phyloP scores from a whole-genome alignment of 92 coral and sea anemone genomes.

The Heliopora coerulea region DNA sequence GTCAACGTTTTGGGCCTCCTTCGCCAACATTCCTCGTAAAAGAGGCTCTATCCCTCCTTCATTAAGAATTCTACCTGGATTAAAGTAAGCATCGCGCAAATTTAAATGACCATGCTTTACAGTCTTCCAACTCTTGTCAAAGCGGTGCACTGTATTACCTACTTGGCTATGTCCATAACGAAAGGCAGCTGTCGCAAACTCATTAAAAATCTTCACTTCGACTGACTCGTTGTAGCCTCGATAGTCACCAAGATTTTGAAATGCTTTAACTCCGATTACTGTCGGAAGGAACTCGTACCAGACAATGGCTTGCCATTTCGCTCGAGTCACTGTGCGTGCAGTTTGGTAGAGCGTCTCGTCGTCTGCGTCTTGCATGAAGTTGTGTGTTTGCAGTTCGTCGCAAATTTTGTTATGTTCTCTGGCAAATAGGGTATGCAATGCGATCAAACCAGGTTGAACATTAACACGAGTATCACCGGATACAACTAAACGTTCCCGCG shows the following conservation, averaged over 20 bases:
- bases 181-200: slow-evolving; percentile 98
- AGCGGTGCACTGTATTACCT: slow-evolving; percentile 84
- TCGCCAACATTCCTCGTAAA: slow-evolving; percentile 89
- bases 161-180: slow-evolving; percentile 98
- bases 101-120: slow-evolving; percentile 74
- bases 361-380: slow-evolving; percentile 64
- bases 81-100: slow-evolving; percentile 93
- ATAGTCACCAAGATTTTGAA: slow-evolving; percentile 46
- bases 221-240: slow-evolving; percentile 76
- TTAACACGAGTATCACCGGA: slow-evolving; percentile 99
- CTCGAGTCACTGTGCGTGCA: slow-evolving; percentile 88
- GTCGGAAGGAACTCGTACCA: slow-evolving; percentile 98
- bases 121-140: slow-evolving; percentile 88
- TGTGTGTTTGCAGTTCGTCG: slow-evolving; percentile 72
- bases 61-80: slow-evolving; percentile 90
- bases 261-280: slow-evolving; percentile 78
- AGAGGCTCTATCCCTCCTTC: slow-evolving; percentile 97
- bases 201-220: slow-evolving; percentile 92
- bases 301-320: slow-evolving; percentile 89
- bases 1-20: slow-evolving; percentile 86
- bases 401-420: slow-evolving; percentile 95
- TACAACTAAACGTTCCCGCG: slow-evolving; percentile 89
- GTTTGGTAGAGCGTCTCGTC: slow-evolving; percentile 91
- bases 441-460: slow-evolving; percentile 97
- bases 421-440: slow-evolving; percentile 87